These are phyloP conservation scores for Sphaerophoria taeniata DNA, from an alignment of 2,888 invertebrate species.

Conservation along the genomic window DNA sequence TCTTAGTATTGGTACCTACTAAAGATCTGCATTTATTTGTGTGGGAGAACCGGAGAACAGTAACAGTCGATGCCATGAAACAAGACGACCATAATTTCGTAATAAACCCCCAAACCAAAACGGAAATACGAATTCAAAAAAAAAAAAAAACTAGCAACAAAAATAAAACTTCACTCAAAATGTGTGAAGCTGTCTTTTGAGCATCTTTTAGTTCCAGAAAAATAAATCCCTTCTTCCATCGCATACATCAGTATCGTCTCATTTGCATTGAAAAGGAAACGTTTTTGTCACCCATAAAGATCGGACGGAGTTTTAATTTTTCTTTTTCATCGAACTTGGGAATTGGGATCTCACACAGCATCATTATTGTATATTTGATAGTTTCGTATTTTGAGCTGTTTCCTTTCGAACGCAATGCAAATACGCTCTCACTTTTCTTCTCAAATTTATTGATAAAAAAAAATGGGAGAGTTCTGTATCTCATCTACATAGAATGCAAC, in stretches of 20 bases:
- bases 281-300: slow-evolving; percentile 74
- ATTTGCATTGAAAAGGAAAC: slow-evolving; percentile 74
- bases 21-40: slow-evolving; percentile 2
- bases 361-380: slow-evolving; percentile 4
- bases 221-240: slow-evolving; percentile 62
- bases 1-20: slow-evolving; percentile 20
- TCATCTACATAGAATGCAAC: slow-evolving; percentile 46
- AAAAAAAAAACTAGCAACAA: slow-evolving; percentile 22
- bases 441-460: slow-evolving; percentile 47
- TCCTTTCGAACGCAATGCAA: slow-evolving; percentile 68
- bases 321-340: slow-evolving; percentile 35
- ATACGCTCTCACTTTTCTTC: slow-evolving; percentile 69
- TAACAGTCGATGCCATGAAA: slow-evolving; percentile 47
- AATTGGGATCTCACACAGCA: slow-evolving; percentile 55
- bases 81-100: slow-evolving; percentile 55
- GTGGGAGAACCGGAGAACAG: slow-evolving; percentile 57
- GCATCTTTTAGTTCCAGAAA: slow-evolving; percentile 56
- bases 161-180: slow-evolving; percentile 39
- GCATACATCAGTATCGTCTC: slow-evolving; percentile 46
- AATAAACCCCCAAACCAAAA: slow-evolving; percentile 70
- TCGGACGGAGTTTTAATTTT: slow-evolving; percentile 40
- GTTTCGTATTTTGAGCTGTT: slow-evolving; percentile 26
- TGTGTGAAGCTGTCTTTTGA: slow-evolving; percentile 70
- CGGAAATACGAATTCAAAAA: slow-evolving; percentile 67
- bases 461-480: slow-evolving; percentile 62